Base-by-base conservation (phyloP, 2,113 vertebrate species). In the Columba livia region DNA sequence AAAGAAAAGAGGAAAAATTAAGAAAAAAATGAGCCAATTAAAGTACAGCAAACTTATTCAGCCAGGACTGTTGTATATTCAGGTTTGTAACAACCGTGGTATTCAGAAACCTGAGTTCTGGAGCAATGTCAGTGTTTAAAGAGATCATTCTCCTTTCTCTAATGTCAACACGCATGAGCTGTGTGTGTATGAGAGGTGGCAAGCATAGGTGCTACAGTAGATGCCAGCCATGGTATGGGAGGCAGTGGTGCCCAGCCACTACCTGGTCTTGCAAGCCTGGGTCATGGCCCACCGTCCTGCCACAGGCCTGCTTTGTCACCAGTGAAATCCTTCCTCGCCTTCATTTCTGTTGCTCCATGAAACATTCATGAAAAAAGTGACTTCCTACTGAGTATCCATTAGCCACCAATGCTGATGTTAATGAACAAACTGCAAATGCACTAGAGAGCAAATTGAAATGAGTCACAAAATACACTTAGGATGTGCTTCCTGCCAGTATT, bases 311-410 rank as follows among this genome's bases (percentile, higher is more conserved):
- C 77, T 85, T 77, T 80, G 54, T 90, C 56, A 94, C 79, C 40
- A 29, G 69, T 34, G 78, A 90, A 95, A 65, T 85, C 57, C 29
- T 91, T 85, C 57, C 19, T 85, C 7, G 2, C 96, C 97, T 97
- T 97, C 94, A 71, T 96, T 98, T 97, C 96, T 95, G 95, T 89
- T 98, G 94, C 88, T 97, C 87, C 74, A 96, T 98, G 97, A 98
- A 98, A 98, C 95, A 98, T 98, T 98, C 97, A 98, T 97, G 93
- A 97, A 96, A 97, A 95, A 97, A 98, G 95, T 82, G 26, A 93
- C 97, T 98, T 97, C 98, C 97, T 96, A 93, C 94, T 50, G 96
- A 93, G 97, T 93, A 97, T 96, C 97, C 97, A 98, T 98, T 97
- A 98, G 96, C 92, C 94, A 94, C 95, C 84, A 96, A 80, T 90